phyloP scores from a whole-genome alignment of 2,797 vertebrate genomes.

The Typhlichthys eigenmanni region DNA sequence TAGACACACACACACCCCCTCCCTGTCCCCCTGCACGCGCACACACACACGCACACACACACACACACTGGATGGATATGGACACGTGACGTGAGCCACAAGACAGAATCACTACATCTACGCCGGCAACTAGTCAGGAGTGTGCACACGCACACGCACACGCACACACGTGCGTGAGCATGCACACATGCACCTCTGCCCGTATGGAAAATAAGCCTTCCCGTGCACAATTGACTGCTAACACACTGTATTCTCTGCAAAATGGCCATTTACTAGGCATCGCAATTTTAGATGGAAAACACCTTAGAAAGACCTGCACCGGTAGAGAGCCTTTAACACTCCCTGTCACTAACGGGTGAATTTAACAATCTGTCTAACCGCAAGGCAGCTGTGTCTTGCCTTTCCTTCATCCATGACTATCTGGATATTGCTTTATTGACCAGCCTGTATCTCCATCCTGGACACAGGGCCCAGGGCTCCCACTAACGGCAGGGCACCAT shows the following conservation, averaged over 20 bases:
- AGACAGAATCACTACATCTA: constrained; percentile 49
- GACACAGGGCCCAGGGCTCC: constrained; percentile 35
- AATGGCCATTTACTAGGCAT: constrained; percentile 68
- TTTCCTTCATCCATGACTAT: constrained; percentile 20
- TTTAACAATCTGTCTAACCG: constrained; percentile 43
- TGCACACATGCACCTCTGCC: constrained; percentile 57
- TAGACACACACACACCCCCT: constrained; percentile 25
- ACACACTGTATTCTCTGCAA: constrained; percentile 71
- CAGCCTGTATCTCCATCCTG: constrained; percentile 47
- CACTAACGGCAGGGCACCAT: constrained; percentile 10
- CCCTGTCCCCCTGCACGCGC: constrained; percentile 1
- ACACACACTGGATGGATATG: constrained; percentile 26
- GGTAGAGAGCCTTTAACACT: constrained; percentile 21
- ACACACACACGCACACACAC: constrained; percentile 4
- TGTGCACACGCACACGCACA: background rate
- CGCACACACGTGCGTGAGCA: constrained; percentile 11
- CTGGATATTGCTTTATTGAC: constrained; percentile 54
- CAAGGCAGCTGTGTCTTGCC: constrained; percentile 19
- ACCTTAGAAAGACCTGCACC: constrained; percentile 49
- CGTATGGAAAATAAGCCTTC: constrained; percentile 69
- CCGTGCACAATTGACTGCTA: constrained; percentile 76
- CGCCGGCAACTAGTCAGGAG: constrained; percentile 12
- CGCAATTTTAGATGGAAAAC: constrained; percentile 67
- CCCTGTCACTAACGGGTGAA: constrained; percentile 47
- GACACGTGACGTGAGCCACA: constrained; percentile 43